Base-by-base conservation (phyloP, 2,888 invertebrate genomes). In the Troides aeacus region DNA sequence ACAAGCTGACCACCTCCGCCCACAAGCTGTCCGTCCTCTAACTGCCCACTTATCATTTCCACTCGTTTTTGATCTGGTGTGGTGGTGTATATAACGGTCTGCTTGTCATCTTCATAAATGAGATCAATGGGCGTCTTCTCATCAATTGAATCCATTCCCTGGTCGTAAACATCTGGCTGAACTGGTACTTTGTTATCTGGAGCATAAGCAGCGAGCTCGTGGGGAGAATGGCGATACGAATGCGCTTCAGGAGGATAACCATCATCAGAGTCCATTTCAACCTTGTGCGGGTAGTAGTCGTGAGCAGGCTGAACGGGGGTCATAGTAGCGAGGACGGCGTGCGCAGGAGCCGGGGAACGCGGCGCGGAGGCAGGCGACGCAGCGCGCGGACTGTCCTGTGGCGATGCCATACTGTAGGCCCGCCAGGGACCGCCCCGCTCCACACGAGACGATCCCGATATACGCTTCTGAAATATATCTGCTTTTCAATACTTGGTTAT, bases 251-350 rank as follows among this genome's bases (percentile, higher is more conserved):
- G 95, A 36, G 93, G 93, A 79, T 94, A 94, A 72, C 94, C 94
- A 71, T 93, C 93, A 76, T 93, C 93, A 70, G 93, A 93, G 80
- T 94, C 94, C 93, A 94, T 94, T 80, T 94, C 94, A 71, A 94
- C 94, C 79, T 94, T 93, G 81, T 93, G 93, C 68, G 92, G 91
- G 80, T 93, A 93, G 79, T 92, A 93, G 81, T 97, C 96, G 78
- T 96, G 94, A 56, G 97, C 96, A n/a, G 96, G 97, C 78, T 90
- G 91, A 75, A 97, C 97, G 70, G 97, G 97, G 72, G 97, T 97
- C 97, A 97, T 97, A 81, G 97, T 97, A 75, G 97, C 96, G 76
- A 97, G 93, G 89, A 97, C 95, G 74, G 96, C 94, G 78, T 95
- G 78, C 94, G 95, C 89, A 92, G 94, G 84, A 93, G 96, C 94